Evolutionary conservation across 2,113 vertebrate species (phyloP), one percentile per base, ranked within the genome.

Genomic region (Rhinolophus sinicus): DNA sequence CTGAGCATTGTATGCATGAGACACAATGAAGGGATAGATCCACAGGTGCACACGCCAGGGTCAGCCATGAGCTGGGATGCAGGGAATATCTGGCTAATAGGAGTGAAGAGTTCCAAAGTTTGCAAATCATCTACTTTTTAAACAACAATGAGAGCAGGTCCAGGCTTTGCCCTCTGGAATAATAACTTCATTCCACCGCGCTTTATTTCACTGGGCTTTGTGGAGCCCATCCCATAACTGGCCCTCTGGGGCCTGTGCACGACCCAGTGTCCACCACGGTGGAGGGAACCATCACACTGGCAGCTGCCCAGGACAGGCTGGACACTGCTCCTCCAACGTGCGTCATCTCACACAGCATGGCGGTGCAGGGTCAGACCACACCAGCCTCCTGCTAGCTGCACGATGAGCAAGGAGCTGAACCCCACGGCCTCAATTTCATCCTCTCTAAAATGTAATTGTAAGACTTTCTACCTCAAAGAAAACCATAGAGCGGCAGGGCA

Each of bases 391-490:
- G 24, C 67, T 33, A 65, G 73, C 9, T 19, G 0, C 6, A 4
- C 33, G 21, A 16, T 19, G 24, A 56, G 50, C 19, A n/a, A 19
- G 33, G 22, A 38, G 8, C 64, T 67, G 58, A 38, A 65, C 10
- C 47, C 11, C 52, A 10, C 30, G 62, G 18, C 3, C 26, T 93
- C 38, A 24, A 11, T n/a, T 50, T 62, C 21, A 44, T 78, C 24
- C 16, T 69, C 52, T 88, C 16, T 52, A 67, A 93, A 73, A 78
- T 85, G 33, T 90, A 87, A 78, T 70, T 77, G 40, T 70, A 65
- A 84, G n/a, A 54, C 14, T 81, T 87, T 70, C 80, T 72, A 72
- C 54, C 70, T 24, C 24, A 58, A 58, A 76, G 24, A 75, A 72
- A 47, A 7, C 33, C 40, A 85, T 5, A 35, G 33, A 38, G 10